Base-by-base conservation (phyloP, 2,888 invertebrate species). In the Chloroclystis v-ata region DNA sequence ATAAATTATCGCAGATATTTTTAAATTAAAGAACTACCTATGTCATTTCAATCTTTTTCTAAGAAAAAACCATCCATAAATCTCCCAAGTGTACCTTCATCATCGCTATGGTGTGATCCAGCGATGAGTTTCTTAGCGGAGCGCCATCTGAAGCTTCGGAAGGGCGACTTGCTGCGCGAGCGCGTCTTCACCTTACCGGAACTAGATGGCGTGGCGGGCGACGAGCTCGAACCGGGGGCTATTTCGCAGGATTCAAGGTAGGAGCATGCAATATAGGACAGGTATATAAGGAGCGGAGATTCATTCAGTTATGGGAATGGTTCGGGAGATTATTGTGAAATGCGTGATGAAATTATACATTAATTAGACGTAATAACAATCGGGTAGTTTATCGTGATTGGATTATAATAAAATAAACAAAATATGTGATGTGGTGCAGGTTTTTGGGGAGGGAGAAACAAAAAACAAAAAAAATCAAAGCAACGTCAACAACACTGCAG, bases 151-250 rank as follows among this genome's bases (percentile, higher is more conserved):
- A 96, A 96, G 89, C 95, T 96, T 78, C 96, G 91, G 92, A 97
- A 97, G 56, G 97, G 97, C 69, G 96, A 96, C 90, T 96, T 96
- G 90, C 96, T 96, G 72, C 97, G 92, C 67, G 96, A 95, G 64
- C 95, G 92, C 78, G 94, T 92, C 91, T 94, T 94, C 90, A 91
- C 89, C 87, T 91, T 90, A 82, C 90, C 90, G 77, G 90, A 90
- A 58, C 87, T 89, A 46, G 80, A 83, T 33, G 81, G 89, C 65
- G 82, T 85, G 16, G 78, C 77, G 20, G 84, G 81, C 44, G 78
- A 73, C 40, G 83, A 84, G 52, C 85, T 85, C 64, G 86, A 68
- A 11, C 83, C 84, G 49, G 82, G 72, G 52, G 81, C 84, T 86
- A 63, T 60, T 47, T n/a, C 14, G 65, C 57, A 58, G 68, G 60